These are phyloP conservation scores for Argentina silus DNA, from an alignment of 2,797 vertebrate genomes.

Conservation along the genomic window DNA sequence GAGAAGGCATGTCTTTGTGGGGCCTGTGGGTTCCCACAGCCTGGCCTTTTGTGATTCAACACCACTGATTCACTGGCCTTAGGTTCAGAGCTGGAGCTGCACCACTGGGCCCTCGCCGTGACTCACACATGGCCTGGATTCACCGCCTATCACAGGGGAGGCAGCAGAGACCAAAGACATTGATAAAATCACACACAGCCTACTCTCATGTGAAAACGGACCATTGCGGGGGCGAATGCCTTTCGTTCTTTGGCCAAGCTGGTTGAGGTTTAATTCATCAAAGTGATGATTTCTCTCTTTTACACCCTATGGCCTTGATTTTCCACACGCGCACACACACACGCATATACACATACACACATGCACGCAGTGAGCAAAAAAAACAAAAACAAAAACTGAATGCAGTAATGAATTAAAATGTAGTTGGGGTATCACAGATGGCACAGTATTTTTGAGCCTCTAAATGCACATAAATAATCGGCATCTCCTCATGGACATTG, in stretches of 20 bases:
- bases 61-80: constrained; percentile 22
- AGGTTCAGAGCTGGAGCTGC: constrained; percentile 11
- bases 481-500: no score
- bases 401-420: no score
- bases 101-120: neutral
- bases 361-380: no score
- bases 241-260: neutral
- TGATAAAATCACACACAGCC: neutral
- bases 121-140: neutral
- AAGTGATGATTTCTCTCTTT: neutral
- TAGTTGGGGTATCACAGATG: no score
- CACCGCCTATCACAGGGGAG: neutral
- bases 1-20: constrained; percentile 12
- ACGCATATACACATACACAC: no score
- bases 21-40: constrained; percentile 6
- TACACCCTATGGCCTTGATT: neutral
- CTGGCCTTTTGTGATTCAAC: constrained; percentile 13
- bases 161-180: neutral
- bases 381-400: no score
- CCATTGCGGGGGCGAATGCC: neutral
- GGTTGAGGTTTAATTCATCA: neutral
- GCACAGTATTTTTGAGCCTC: no score
- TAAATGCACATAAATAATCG: no score
- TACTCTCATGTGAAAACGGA: neutral
- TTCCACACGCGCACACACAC: no score